These are phyloP conservation scores for Drosophila trapezifrons DNA, from an alignment of 1,140 invertebrate genomes.

Conservation along the genomic window DNA sequence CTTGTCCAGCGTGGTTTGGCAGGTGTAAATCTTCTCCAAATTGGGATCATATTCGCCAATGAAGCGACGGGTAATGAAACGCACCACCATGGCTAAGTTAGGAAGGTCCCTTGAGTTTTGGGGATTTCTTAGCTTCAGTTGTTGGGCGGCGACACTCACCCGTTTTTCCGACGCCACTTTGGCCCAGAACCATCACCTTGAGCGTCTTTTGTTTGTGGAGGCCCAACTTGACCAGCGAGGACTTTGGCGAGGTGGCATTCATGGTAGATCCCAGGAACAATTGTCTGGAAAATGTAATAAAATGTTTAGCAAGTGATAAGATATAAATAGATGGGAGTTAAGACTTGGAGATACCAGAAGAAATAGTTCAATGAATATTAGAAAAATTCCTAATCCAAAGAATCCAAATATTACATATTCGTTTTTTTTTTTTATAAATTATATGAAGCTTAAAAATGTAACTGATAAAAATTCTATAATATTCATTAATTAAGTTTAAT, in stretches of 20 bases:
- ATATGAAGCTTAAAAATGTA: background rate
- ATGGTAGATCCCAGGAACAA: constrained; percentile 64
- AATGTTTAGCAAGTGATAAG: background rate
- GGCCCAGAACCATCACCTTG: constrained; percentile 90
- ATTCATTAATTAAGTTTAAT: too few species aligned
- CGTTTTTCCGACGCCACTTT: constrained; percentile 91
- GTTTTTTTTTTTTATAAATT: background rate
- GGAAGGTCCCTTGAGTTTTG: constrained; percentile 6
- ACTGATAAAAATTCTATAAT: background rate
- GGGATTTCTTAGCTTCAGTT: background rate
- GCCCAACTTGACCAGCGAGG: constrained; percentile 87
- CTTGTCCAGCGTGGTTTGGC: constrained; percentile 90
- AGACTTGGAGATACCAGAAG: background rate
- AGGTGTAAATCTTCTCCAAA: constrained; percentile 91
- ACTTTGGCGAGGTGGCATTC: constrained; percentile 87
- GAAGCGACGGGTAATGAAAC: constrained; percentile 92
- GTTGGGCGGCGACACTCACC: constrained; percentile 85
- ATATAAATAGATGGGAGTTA: background rate
- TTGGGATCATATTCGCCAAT: constrained; percentile 93
- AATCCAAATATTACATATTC: background rate
- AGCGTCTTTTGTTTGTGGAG: constrained; percentile 87
- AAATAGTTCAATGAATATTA: too few species aligned
- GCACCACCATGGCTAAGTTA: constrained; percentile 88
- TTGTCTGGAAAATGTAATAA: constrained; percentile 39
- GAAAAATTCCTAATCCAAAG: too few species aligned